phyloP scores from a whole-genome alignment of 2,113 vertebrate genomes.

The Siniperca knerii region DNA sequence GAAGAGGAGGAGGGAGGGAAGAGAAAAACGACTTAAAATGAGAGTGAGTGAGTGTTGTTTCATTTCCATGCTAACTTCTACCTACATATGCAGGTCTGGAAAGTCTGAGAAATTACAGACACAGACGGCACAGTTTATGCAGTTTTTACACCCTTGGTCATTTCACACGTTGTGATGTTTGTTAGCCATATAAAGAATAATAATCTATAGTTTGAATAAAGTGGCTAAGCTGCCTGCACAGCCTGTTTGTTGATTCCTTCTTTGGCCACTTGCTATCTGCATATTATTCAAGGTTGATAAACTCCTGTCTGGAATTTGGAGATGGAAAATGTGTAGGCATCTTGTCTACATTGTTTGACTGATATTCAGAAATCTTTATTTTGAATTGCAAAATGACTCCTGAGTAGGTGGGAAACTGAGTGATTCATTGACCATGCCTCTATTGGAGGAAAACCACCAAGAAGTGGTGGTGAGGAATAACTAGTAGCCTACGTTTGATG shows the following conservation, averaged over 20 bases:
- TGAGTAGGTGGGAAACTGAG: conserved; percentile 54
- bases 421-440: conserved; percentile 66
- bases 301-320: conserved; percentile 42
- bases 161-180: conserved; percentile 49
- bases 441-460: conserved; percentile 35
- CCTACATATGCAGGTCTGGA: conserved; percentile 60
- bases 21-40: conserved; percentile 51
- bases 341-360: conserved; percentile 41
- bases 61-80: conserved; percentile 53
- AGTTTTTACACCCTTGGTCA: conserved; percentile 44
- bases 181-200: conserved; percentile 26
- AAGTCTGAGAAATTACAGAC: conserved; percentile 52
- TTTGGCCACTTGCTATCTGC: conserved; percentile 37
- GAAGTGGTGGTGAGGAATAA: conserved; percentile 24
- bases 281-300: conserved; percentile 33
- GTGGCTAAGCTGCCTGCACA: conserved; percentile 26
- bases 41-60: conserved; percentile 31
- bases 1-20: conserved; percentile 45
- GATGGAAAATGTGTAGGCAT: conserved; percentile 68
- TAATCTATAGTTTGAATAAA: conserved; percentile 29
- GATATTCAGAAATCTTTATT: conserved; percentile 52
- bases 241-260: conserved; percentile 14
- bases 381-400: conserved; percentile 52
- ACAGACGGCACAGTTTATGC: conserved; percentile 24
- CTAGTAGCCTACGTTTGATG: conserved; percentile 45